phyloP scores from a whole-genome alignment of 2,888 invertebrate species.

The Brachyopa scutellaris region DNA sequence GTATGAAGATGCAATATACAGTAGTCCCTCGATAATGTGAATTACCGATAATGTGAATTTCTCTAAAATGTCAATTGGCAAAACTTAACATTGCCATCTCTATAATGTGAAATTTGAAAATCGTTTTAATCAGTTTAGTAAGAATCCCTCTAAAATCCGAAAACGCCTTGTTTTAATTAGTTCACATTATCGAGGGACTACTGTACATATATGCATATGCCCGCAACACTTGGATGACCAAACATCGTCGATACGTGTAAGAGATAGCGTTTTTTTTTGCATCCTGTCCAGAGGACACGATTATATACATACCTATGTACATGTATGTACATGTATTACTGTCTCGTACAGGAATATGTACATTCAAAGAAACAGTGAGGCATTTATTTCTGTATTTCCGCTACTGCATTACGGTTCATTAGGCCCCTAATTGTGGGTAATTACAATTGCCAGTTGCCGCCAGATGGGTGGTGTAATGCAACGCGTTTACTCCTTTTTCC shows the following conservation, averaged over 20 bases:
- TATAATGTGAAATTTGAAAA: no score
- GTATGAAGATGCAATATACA: no score
- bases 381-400: constrained; percentile 41
- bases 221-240: constrained; percentile 1
- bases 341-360: neutral
- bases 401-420: constrained; percentile 57
- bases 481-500: constrained; percentile 1
- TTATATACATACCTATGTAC: no score
- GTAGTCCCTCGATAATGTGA: no score
- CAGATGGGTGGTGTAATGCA: constrained; percentile 46
- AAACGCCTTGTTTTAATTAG: no score
- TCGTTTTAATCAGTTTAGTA: no score
- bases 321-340: no score
- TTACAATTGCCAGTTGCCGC: constrained; percentile 51
- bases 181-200: no score
- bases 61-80: no score
- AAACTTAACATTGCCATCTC: no score
- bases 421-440: constrained; percentile 66
- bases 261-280: neutral
- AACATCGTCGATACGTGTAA: constrained; percentile 15
- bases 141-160: no score
- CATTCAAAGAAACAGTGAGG: neutral
- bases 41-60: no score
- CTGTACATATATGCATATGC: neutral
- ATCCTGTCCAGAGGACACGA: neutral